These are phyloP conservation scores for Tamandua tetradactyla DNA, from an alignment of 2,797 vertebrate genomes.

Conservation along the genomic window DNA sequence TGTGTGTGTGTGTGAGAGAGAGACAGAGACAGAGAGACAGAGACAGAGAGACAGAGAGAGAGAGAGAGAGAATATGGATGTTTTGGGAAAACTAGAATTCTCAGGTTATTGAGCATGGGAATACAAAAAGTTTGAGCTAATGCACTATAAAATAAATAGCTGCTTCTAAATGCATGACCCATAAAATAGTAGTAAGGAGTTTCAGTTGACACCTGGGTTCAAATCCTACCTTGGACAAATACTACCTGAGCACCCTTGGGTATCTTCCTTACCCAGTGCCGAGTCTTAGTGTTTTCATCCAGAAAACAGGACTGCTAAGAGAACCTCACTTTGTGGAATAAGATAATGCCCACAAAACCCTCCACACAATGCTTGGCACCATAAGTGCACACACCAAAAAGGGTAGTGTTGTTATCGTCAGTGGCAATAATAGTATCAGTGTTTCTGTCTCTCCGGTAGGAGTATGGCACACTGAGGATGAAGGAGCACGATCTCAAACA, in stretches of 20 bases:
- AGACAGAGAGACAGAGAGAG: too few relatives aligned
- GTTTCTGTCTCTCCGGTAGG: neutral
- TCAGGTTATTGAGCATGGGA: neutral
- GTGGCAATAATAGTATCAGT: neutral
- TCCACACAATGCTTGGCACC: neutral
- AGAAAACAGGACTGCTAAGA: fast-evolving
- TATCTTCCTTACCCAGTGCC: fast-evolving
- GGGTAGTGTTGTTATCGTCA: fast-evolving
- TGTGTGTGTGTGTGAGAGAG: too few relatives aligned
- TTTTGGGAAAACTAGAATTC: neutral
- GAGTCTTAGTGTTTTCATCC: neutral
- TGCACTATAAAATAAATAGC: neutral
- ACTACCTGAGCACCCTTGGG: fast-evolving
- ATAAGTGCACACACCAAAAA: fast-evolving
- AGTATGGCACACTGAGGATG: neutral
- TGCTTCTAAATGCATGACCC: neutral
- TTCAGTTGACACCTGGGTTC: neutral
- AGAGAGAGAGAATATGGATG: too few relatives aligned
- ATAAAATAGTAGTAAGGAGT: neutral
- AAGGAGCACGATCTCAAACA: neutral
- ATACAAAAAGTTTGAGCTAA: neutral
- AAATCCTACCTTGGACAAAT: neutral
- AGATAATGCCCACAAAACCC: fast-evolving
- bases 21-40: too few relatives aligned
- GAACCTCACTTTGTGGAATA: neutral